These are phyloP conservation scores for Elegia similella DNA, from an alignment of 2,888 invertebrate species.

Conservation along the genomic window DNA sequence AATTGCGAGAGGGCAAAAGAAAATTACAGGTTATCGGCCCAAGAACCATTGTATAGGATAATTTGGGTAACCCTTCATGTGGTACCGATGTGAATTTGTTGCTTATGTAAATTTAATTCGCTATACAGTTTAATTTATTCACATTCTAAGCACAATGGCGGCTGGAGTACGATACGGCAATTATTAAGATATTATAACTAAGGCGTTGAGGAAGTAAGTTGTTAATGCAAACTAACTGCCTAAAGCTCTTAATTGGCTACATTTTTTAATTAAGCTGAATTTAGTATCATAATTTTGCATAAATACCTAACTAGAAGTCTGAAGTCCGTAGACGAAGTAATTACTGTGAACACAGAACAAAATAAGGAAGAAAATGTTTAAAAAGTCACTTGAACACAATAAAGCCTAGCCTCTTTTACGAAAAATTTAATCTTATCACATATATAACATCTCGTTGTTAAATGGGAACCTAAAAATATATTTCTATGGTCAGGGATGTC, in stretches of 20 bases:
- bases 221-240: slow-evolving; percentile 9
- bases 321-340: neutral
- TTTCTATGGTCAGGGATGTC: too few species aligned
- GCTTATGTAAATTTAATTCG: slow-evolving; percentile 24
- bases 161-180: neutral
- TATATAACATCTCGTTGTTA: too few species aligned
- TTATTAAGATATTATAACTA: slow-evolving; percentile 12
- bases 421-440: too few species aligned
- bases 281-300: neutral
- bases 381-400: too few species aligned
- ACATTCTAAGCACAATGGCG: slow-evolving; percentile 1
- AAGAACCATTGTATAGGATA: slow-evolving; percentile 55
- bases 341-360: neutral
- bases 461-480: too few species aligned
- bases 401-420: too few species aligned
- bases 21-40: slow-evolving; percentile 59
- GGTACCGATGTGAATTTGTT: slow-evolving; percentile 32
- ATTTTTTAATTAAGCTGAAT: neutral
- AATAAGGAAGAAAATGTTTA: too few species aligned
- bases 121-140: slow-evolving; percentile 4
- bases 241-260: neutral
- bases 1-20: slow-evolving; percentile 52
- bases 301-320: neutral
- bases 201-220: slow-evolving; percentile 9
- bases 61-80: slow-evolving; percentile 63